Conservation (phyloP, 2,888 invertebrate species). For the Drosophila borealis region DNA sequence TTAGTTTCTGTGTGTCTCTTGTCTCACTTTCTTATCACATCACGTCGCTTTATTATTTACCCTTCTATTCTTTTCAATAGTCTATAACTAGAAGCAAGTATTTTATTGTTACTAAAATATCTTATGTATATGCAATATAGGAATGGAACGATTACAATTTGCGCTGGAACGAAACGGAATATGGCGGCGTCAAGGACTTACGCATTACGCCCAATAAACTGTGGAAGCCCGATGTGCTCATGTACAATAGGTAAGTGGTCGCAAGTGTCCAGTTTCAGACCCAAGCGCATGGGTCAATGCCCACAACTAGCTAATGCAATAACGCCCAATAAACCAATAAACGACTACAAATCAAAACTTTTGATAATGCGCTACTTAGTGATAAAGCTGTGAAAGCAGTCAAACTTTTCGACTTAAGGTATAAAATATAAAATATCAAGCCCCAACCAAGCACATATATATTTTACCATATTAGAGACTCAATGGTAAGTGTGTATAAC, state of each 20-base stretch:
- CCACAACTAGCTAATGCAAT: conserved; percentile 41
- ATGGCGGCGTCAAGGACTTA: conserved; percentile 96
- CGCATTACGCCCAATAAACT: conserved; percentile 97
- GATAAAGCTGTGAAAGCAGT: conserved; percentile 12
- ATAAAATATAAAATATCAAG: conserved; percentile 27
- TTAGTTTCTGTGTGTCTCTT: conserved; percentile 27
- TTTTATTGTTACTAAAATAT: conserved; percentile 47
- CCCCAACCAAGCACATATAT: conserved; percentile 18
- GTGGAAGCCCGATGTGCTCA: conserved; percentile 99
- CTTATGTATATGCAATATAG: conserved; percentile 85
- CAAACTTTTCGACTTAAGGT: conserved; percentile 31
- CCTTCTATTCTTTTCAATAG: conserved; percentile 22
- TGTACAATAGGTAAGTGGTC: conserved; percentile 97
- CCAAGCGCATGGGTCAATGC: conserved; percentile 2
- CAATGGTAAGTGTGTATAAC: conserved; percentile 58
- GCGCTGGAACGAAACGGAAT: conserved; percentile 97
- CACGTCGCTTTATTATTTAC: conserved; percentile 70
- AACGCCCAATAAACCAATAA: conserved; percentile 54
- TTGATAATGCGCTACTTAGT: conserved; percentile 58
- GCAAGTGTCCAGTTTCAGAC: conserved; percentile 18
- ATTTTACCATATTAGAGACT: conserved; percentile 20
- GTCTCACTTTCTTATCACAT: conserved; percentile 49
- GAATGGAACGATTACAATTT: conserved; percentile 99
- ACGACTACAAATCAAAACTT: conserved; percentile 43
- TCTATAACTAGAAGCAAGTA: conserved; percentile 13